phyloP scores from a whole-genome alignment of 2,113 vertebrate species.

The Tor tambroides region DNA sequence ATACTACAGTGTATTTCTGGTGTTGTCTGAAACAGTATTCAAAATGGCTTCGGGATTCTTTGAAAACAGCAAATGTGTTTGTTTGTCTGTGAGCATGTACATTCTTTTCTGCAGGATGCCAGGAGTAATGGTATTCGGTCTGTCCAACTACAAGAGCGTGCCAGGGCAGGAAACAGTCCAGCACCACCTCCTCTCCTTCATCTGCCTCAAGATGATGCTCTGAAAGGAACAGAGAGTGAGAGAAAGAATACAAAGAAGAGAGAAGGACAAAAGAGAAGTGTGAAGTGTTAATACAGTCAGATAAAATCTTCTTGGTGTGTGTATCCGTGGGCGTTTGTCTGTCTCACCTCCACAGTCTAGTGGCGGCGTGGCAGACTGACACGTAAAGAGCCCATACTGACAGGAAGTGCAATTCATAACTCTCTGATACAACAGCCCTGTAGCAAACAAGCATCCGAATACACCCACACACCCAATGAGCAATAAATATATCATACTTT shows the following conservation, averaged over 20 bases:
- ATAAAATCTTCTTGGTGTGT: neutral
- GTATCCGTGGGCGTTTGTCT: neutral
- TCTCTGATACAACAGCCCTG: conserved; percentile 72
- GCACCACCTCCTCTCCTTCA: conserved; percentile 68
- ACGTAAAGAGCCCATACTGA: conserved; percentile 64
- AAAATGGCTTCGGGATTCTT: neutral
- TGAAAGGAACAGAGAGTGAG: conserved; percentile 39
- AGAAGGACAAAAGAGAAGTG: neutral
- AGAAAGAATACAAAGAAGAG: conserved; percentile 9
- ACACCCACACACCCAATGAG: conserved; percentile 10
- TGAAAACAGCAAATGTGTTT: conserved; percentile 21
- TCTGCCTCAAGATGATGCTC: conserved; percentile 63
- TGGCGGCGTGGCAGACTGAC: conserved; percentile 62
- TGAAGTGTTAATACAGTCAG: neutral
- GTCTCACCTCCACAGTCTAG: conserved; percentile 71
- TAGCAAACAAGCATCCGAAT: conserved; percentile 40
- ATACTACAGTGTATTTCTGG: neutral
- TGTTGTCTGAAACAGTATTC: neutral
- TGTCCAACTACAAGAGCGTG: conserved; percentile 67
- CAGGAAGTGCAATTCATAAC: conserved; percentile 74
- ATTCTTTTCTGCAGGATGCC: conserved; percentile 58
- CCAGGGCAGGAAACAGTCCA: conserved; percentile 76
- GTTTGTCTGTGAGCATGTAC: conserved; percentile 51
- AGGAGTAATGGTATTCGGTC: conserved; percentile 70
- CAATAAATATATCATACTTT: neutral